These are phyloP conservation scores for Cnemophilus loriae DNA, from an alignment of 2,113 vertebrate genomes.

Conservation along the genomic window DNA sequence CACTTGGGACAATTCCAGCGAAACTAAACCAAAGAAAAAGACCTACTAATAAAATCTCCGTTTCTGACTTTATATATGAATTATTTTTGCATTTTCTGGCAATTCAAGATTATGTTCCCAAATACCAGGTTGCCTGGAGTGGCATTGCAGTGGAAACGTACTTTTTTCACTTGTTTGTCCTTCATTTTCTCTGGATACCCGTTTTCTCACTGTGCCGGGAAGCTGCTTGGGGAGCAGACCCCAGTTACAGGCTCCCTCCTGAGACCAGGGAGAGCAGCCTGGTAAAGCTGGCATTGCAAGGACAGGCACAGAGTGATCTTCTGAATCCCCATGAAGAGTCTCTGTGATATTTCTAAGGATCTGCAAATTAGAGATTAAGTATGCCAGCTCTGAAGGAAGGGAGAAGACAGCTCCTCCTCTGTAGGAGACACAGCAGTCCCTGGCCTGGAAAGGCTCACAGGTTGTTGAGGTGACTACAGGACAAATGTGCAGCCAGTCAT, in stretches of 20 bases:
- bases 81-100: neutral
- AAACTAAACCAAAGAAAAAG: neutral
- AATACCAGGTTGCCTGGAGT: neutral
- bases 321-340: neutral
- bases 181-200: neutral
- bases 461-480: neutral
- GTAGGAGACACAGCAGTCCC: neutral
- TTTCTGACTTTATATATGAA: neutral
- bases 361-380: neutral
- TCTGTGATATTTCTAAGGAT: neutral
- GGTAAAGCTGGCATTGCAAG: neutral
- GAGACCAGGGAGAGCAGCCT: neutral
- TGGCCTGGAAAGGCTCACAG: neutral
- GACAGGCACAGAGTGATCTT: neutral
- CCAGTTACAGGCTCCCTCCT: neutral
- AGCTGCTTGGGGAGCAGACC: neutral
- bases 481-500: fast-evolving
- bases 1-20: neutral
- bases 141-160: neutral
- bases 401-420: neutral
- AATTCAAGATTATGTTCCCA: neutral
- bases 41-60: neutral
- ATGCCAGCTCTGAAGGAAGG: neutral
- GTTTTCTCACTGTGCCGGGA: neutral
- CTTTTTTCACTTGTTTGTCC: neutral